These are phyloP conservation scores for Rhimphoctona megacephalus DNA, from an alignment of 2,888 invertebrate species.

Conservation along the genomic window DNA sequence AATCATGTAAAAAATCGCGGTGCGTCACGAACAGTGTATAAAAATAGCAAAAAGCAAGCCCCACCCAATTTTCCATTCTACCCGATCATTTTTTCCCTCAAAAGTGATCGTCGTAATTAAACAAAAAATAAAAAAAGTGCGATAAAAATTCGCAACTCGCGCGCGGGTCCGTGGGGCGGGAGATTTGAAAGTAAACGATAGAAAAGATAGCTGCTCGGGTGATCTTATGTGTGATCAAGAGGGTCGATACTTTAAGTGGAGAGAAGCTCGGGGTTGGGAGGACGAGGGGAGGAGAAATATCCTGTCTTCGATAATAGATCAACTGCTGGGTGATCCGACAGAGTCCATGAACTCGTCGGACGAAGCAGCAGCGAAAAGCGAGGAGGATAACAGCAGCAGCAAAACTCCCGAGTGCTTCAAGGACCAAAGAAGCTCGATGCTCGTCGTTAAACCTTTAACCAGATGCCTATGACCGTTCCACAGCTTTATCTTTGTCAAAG, in stretches of 20 bases:
- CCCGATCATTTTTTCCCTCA: not conserved
- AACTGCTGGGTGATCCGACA: conserved; percentile 59
- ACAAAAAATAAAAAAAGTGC: not conserved
- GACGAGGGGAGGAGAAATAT: conserved; percentile 34
- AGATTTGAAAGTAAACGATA: conserved; percentile 13
- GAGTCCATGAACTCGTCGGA: conserved; percentile 75
- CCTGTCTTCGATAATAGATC: conserved; percentile 46
- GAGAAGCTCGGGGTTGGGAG: conserved; percentile 60
- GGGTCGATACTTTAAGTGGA: conserved; percentile 66
- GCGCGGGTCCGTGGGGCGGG: not conserved
- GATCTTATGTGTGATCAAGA: conserved; percentile 71
- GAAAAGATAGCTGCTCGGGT: conserved; percentile 37
- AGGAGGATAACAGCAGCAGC: conserved; percentile 69
- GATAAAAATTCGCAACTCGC: conserved; percentile 3
- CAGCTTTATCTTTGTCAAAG: not conserved
- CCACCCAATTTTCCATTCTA: not conserved
- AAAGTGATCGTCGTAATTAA: not conserved
- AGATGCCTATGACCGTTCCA: conserved; percentile 35
- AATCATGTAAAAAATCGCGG: not conserved
- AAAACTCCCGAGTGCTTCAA: conserved; percentile 59
- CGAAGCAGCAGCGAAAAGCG: conserved; percentile 66
- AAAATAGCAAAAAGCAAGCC: not conserved
- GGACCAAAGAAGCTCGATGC: conserved; percentile 48
- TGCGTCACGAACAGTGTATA: not conserved
- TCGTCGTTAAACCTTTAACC: conserved; percentile 40